phyloP scores from a whole-genome alignment of 2,113 vertebrate genomes.

The Brienomyrus longianalis region DNA sequence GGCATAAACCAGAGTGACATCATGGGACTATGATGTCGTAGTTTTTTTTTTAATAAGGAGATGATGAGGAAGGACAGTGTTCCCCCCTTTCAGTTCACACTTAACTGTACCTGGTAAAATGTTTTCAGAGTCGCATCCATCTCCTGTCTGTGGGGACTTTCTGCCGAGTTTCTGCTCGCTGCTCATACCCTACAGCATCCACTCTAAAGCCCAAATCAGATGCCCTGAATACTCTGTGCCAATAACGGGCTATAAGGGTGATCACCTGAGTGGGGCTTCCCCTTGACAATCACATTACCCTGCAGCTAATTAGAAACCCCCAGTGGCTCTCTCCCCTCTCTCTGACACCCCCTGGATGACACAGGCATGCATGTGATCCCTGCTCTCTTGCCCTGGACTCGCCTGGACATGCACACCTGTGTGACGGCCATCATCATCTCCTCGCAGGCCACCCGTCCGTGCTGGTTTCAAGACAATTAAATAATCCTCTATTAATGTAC shows the following conservation, averaged over 20 bases:
- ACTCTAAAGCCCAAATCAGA: constrained; percentile 62
- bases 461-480: background rate
- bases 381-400: constrained; percentile 17
- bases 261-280: constrained; percentile 7
- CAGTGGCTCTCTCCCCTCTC: background rate
- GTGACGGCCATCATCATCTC: constrained; percentile 6
- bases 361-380: background rate
- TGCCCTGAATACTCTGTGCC: constrained; percentile 59
- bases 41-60: background rate
- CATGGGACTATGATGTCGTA: background rate
- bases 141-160: background rate
- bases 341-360: constrained; percentile 9
- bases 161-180: constrained; percentile 51
- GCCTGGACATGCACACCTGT: constrained; percentile 20
- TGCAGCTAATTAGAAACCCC: constrained; percentile 21
- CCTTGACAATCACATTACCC: constrained; percentile 12
- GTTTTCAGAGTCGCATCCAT: background rate
- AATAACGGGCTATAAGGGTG: constrained; percentile 45
- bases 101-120: background rate
- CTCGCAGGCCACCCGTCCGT: background rate
- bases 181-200: constrained; percentile 46
- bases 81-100: background rate
- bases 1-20: background rate
- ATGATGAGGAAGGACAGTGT: background rate
- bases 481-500: constrained; percentile 30